These are phyloP conservation scores for Podarcis cretensis DNA, from an alignment of 2,113 vertebrate species.

Conservation along the genomic window DNA sequence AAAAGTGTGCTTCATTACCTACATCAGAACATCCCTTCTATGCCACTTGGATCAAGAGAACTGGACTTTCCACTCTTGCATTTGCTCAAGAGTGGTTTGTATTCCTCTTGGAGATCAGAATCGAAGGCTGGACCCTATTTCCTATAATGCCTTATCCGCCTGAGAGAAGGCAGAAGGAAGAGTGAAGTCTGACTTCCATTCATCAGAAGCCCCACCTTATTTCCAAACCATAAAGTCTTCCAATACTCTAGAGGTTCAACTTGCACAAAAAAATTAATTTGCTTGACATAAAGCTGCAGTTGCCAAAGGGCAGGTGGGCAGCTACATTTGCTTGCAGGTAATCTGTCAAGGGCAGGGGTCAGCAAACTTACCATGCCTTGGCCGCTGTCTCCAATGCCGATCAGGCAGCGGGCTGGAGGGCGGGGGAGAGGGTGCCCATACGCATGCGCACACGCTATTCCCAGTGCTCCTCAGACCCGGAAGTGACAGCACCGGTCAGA, in stretches of 20 bases:
- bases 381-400: too few relatives aligned
- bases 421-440: too few relatives aligned
- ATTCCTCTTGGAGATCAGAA: too few relatives aligned
- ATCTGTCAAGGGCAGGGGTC: too few relatives aligned
- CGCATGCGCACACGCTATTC: too few relatives aligned
- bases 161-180: neutral
- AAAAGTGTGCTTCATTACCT: neutral
- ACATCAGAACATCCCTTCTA: neutral
- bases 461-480: accelerated
- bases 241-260: neutral
- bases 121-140: too few relatives aligned
- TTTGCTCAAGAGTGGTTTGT: neutral
- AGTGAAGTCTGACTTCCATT: neutral
- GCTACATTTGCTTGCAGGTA: too few relatives aligned
- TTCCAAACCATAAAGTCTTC: neutral
- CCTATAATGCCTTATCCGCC: too few relatives aligned
- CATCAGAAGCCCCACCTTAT: neutral
- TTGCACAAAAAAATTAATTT: neutral
- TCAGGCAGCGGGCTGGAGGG: too few relatives aligned
- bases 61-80: neutral
- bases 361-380: too few relatives aligned
- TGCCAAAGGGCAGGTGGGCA: too few relatives aligned
- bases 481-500: too few relatives aligned
- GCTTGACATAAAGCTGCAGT: neutral
- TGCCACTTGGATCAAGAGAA: neutral